Conservation (phyloP, 2,113 vertebrate species). For the Anas platyrhynchos region DNA sequence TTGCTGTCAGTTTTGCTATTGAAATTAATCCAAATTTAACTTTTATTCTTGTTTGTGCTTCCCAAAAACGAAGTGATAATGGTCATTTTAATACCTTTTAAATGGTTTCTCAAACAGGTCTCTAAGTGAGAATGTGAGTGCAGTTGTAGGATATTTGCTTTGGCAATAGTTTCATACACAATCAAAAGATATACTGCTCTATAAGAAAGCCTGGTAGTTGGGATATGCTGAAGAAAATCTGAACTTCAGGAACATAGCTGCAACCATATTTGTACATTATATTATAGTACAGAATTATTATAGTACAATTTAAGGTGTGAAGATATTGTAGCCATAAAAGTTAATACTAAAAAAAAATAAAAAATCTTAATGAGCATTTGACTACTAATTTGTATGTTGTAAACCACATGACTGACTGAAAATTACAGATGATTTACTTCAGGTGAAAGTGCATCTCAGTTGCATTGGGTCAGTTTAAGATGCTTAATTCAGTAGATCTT, state of each 20-base stretch:
- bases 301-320: background rate
- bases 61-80: background rate
- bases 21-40: background rate
- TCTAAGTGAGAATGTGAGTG: background rate
- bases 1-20: background rate
- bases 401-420: background rate
- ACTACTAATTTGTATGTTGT: background rate
- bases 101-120: background rate
- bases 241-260: background rate
- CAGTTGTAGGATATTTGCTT: background rate
- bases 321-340: background rate
- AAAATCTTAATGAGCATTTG: background rate
- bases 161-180: background rate
- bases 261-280: background rate
- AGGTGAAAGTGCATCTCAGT: background rate
- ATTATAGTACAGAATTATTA: background rate
- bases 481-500: background rate
- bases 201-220: background rate
- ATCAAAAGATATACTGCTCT: background rate
- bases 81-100: background rate
- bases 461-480: background rate
- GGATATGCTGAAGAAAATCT: background rate
- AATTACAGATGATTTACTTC: background rate
- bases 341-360: background rate
- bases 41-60: background rate